Conservation (phyloP, 1,140 invertebrate genomes). For the Choristoneura fumiferana region DNA sequence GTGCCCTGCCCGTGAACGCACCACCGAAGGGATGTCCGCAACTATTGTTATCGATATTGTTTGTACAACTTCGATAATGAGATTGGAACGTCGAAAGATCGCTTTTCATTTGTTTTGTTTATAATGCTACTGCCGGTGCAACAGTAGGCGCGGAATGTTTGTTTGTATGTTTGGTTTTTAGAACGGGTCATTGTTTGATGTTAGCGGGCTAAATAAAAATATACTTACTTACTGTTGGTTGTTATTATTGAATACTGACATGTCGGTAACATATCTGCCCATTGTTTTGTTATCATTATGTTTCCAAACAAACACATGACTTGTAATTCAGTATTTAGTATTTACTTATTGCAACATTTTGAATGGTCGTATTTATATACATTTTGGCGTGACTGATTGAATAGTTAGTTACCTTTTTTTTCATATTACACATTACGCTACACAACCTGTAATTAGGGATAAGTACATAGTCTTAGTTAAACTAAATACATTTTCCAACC, state of each 20-base stretch:
- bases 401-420: too few species aligned
- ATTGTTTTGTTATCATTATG: too few species aligned
- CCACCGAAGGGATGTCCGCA: slow-evolving; percentile 51
- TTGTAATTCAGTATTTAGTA: too few species aligned
- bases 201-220: background rate
- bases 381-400: too few species aligned
- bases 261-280: too few species aligned
- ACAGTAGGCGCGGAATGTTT: background rate
- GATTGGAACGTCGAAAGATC: slow-evolving; percentile 5
- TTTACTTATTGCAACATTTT: too few species aligned
- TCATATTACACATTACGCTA: too few species aligned
- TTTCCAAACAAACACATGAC: too few species aligned
- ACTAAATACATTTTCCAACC: too few species aligned
- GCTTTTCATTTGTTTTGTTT: slow-evolving; percentile 15
- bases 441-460: too few species aligned
- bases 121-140: background rate
- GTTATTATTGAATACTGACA: background rate
- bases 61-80: slow-evolving; percentile 26
- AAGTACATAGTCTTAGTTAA: too few species aligned
- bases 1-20: slow-evolving; percentile 69
- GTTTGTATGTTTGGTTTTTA: background rate
- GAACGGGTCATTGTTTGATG: background rate
- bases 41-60: slow-evolving; percentile 54
- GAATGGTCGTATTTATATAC: too few species aligned
- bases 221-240: slow-evolving; percentile 5